Evolutionary conservation across 2,113 vertebrate species (phyloP).

Genomic region (Anoplopoma fimbria): DNA sequence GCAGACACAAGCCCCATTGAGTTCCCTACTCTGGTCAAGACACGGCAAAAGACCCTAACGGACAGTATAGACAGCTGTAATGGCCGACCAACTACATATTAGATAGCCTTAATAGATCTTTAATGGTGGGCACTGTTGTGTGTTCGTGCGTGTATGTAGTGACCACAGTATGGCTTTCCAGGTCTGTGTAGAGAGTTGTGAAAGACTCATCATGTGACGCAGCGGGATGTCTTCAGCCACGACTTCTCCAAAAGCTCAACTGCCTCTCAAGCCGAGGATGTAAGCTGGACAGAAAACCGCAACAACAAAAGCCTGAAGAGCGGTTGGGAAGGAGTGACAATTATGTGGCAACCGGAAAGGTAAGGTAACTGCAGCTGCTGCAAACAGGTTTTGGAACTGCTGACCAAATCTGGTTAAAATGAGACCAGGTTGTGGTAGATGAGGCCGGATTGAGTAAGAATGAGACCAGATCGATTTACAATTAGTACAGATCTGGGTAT

Average conservation of each 20-base stretch:
- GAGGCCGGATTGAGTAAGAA: background rate
- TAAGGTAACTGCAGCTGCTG: constrained; percentile 49
- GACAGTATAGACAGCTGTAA: constrained; percentile 18
- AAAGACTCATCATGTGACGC: constrained; percentile 76
- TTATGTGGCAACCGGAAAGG: constrained; percentile 75
- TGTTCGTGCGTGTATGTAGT: background rate
- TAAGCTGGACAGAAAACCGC: constrained; percentile 57
- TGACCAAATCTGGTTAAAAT: background rate
- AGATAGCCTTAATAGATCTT: constrained; percentile 59
- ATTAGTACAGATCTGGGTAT: too few species aligned
- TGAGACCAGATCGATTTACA: background rate
- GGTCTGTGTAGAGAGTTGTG: constrained; percentile 63
- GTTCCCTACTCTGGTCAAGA: constrained; percentile 15
- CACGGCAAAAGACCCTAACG: constrained; percentile 22
- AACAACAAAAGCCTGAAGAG: constrained; percentile 57
- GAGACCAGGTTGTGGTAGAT: background rate
- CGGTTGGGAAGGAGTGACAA: constrained; percentile 68
- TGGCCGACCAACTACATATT: constrained; percentile 25
- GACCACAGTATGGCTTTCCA: constrained; percentile 67
- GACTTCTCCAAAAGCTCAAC: constrained; percentile 83
- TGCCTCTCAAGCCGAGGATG: constrained; percentile 47
- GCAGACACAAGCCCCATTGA: constrained; percentile 6
- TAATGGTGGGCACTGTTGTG: constrained; percentile 45
- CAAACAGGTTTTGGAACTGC: constrained; percentile 3
- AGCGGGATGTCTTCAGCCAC: constrained; percentile 72